phyloP scores from a whole-genome alignment of 2,797 vertebrate genomes.

The Vespertilio murinus region DNA sequence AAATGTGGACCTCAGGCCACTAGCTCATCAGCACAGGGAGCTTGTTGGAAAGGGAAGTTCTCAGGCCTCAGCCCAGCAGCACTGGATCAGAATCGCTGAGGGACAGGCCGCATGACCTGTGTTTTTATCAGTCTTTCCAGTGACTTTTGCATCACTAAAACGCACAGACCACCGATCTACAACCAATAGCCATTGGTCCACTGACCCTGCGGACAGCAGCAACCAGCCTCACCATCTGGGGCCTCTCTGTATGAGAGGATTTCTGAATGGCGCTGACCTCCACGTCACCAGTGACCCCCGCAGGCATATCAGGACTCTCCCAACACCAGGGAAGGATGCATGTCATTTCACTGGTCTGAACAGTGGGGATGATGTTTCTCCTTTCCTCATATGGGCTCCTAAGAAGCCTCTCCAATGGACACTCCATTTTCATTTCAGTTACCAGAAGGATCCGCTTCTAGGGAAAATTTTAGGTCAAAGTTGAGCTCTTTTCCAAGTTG shows the following conservation, averaged over 20 bases:
- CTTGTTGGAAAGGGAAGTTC: neutral
- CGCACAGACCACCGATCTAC: neutral
- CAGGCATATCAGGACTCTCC: neutral
- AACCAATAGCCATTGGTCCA: neutral
- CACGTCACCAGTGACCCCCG: neutral
- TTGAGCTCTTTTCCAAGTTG: constrained; percentile 42
- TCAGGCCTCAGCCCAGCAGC: neutral
- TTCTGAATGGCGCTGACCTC: neutral
- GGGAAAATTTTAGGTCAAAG: constrained; percentile 47
- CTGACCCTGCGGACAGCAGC: too few relatives aligned
- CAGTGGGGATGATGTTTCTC: neutral
- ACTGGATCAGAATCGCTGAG: neutral
- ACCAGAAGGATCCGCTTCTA: constrained; percentile 3
- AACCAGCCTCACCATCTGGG: neutral
- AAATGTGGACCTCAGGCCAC: neutral
- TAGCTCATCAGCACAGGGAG: neutral
- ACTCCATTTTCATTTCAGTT: neutral
- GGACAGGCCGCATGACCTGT: neutral
- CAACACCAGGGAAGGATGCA: neutral
- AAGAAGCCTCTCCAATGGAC: neutral
- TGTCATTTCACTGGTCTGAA: neutral
- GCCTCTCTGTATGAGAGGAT: neutral
- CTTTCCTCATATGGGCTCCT: neutral
- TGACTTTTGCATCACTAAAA: neutral
- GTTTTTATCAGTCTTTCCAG: neutral